These are phyloP conservation scores for Pollimyrus isidori DNA, from an alignment of 2,113 vertebrate species.

Conservation along the genomic window DNA sequence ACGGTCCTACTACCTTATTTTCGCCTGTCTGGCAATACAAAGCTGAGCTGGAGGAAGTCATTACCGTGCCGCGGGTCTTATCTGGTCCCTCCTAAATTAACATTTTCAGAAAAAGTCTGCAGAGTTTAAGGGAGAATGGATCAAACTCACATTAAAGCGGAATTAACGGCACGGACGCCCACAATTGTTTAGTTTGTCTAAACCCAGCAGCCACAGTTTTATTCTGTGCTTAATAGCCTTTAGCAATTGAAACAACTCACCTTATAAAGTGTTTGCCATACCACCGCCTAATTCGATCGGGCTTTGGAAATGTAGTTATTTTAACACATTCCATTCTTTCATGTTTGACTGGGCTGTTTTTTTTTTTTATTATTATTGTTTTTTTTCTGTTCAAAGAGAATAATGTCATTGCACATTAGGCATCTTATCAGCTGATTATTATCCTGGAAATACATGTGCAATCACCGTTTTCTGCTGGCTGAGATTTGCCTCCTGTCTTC, in stretches of 20 bases:
- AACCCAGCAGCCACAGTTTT: background rate
- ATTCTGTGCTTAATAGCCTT: background rate
- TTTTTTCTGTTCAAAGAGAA: background rate
- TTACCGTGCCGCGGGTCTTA: conserved; percentile 1
- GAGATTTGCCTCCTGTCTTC: background rate
- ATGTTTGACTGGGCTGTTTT: background rate
- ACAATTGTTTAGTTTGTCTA: background rate
- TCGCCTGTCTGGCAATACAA: background rate
- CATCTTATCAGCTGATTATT: background rate
- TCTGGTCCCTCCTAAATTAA: conserved; percentile 10
- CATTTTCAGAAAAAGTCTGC: conserved; percentile 1
- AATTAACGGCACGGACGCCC: background rate
- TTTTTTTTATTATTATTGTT: background rate
- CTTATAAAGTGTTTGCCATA: background rate
- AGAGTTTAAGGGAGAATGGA: background rate
- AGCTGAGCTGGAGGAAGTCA: conserved; percentile 5
- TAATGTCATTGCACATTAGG: background rate
- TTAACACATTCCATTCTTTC: background rate
- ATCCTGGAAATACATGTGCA: background rate
- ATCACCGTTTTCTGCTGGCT: background rate
- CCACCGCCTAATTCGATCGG: background rate
- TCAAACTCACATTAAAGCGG: conserved; percentile 11
- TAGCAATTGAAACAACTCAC: conserved; percentile 9
- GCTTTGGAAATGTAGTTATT: background rate
- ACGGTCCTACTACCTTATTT: background rate